Evolutionary conservation across 2,888 invertebrate genomes (phyloP), one percentile per base, ranked within the genome.

Genomic region (Eupithecia pulchellata): DNA sequence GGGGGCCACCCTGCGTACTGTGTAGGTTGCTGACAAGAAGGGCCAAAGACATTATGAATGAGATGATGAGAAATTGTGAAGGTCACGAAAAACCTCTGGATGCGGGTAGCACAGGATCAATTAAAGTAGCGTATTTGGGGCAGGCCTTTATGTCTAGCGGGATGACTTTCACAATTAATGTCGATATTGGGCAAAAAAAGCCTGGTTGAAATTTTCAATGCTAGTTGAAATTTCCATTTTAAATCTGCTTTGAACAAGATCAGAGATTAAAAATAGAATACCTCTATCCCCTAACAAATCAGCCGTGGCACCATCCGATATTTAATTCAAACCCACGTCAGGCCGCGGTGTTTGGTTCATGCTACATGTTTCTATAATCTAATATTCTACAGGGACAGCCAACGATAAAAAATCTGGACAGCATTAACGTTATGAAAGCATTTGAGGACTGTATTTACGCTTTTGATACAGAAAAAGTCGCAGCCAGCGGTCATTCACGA

Each of bases 301-400:
- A 69, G 69, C 30, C 55, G 57, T 47, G 66, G 63, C 64, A 66
- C 64, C 47, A 25, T 66, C 42, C 52, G 58, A 82, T 82, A 77
- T 80, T 79, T 81, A 78, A 81, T 82, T 82, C 81, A 82, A 78
- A 67, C 66, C 64, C 66, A 71, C 73, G 65, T 75, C 67, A 66
- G 69, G 73, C 66, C 57, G 69, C 58, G 42, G 14, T 52, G 52
- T 52, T 52, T 20, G 47, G 47, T 47, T 25, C 47, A 47, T 25
- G 47, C 25, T 30, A 32, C 13, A 32, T 61, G 20, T 34, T 60
- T 11, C 34, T 13, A 25, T 61, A 32, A 61, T 34, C 34, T 30
- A 32, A 60, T 60, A 60, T 60, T 60, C 32, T 32, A 32, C 32
- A 25, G 20, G 25, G 9, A 52, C 20, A 52, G 25, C 13, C 20